These are phyloP conservation scores for Drosophila koepferae DNA, from an alignment of 2,888 invertebrate species.

Conservation along the genomic window DNA sequence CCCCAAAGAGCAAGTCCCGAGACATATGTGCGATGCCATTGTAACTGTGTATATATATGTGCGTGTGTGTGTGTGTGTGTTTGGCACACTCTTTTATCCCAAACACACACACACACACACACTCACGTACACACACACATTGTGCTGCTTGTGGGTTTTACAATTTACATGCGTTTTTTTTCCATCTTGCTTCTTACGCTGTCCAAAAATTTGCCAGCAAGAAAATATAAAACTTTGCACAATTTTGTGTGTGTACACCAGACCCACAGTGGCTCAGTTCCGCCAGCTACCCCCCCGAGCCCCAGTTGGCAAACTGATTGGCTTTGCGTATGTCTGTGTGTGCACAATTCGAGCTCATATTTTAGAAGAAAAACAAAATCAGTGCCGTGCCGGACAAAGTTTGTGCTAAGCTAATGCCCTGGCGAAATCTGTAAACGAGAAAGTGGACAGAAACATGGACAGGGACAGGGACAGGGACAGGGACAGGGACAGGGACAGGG, in stretches of 20 bases:
- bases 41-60: neutral
- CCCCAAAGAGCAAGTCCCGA: conserved; percentile 50
- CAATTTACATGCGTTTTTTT: conserved; percentile 60
- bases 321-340: conserved; percentile 38
- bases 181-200: conserved; percentile 27
- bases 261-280: too few relatives aligned
- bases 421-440: conserved; percentile 53
- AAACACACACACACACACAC: neutral
- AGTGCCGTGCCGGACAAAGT: conserved; percentile 71
- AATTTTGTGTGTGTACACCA: conserved; percentile 46
- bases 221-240: conserved; percentile 69
- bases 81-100: conserved; percentile 3
- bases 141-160: conserved; percentile 39
- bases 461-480: conserved; percentile 33
- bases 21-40: conserved; percentile 60
- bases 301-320: conserved; percentile 39
- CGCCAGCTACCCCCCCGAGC: neutral
- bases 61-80: neutral
- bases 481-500: conserved; percentile 50
- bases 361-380: conserved; percentile 78
- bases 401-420: conserved; percentile 42
- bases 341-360: conserved; percentile 73
- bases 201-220: conserved; percentile 54
- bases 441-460: conserved; percentile 55
- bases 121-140: neutral